Evolutionary conservation across 2,797 vertebrate species (phyloP), one percentile per base, ranked within the genome.

Genomic region (Taeniopygia guttata): DNA sequence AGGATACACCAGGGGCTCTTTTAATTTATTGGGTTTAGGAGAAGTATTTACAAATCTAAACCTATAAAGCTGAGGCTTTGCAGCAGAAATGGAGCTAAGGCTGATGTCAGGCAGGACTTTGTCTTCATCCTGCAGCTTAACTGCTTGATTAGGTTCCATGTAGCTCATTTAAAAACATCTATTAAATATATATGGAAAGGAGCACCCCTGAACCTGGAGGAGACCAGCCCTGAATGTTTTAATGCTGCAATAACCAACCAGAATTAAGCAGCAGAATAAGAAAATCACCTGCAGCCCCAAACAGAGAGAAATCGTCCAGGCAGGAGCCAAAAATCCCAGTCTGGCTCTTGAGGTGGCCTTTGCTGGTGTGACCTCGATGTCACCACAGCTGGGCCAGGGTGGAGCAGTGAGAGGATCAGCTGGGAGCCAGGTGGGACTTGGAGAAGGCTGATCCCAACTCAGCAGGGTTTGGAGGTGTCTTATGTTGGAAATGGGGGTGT

Each of bases 41-140:
- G 85, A 67, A 79, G 68, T 87, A 92, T 96, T 95, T 96, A 92
- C 89, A 63, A 92, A 94, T 63, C 55, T 67, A 87, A 94, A 89
- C 29, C 64, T 1, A 0, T 78, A 88, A 88, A 92, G 84, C 90
- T 74, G 66, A 84, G 90, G 84, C 90, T 95, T 93, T 93, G 76
- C 56, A 90, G 83, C 54, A 85, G 76, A 63, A 90, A 77, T 38
- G 62, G 54, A 95, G 77, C 49, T 83, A 40, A 83, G 51, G 38
- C 51, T 73, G 66, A 21, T 79, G 69, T 42, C 67, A 79, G 55
- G 27, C 77, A 66, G 63, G 86, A 75, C 59, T 90, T 74, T 4
- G 10, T 43, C 83, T 90, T 86, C 93, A 88, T 95, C 84, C 83
- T 88, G 69, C 45, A 72, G 62, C 66, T 93, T 88, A 88, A 60